Percentiles rank a stretch among this genome's conserved stretches.
Evolutionary conservation across 23 tunicate species (phyloP).

Genomic region (Halocynthia aurantium): DNA sequence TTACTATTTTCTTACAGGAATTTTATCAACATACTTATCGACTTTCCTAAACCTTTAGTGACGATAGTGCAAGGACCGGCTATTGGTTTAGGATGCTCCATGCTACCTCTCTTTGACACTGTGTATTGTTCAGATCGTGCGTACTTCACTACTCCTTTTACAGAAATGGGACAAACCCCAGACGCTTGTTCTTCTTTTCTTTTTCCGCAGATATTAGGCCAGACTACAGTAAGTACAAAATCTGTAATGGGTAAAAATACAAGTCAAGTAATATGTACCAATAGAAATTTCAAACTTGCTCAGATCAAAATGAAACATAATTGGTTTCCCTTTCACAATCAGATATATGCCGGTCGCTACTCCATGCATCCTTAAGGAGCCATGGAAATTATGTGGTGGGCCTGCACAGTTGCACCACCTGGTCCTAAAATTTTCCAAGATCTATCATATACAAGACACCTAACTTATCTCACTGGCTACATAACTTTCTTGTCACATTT

Average conservation of each 20-base stretch:
- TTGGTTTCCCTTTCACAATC: no score
- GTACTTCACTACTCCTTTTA: slow-evolving; percentile 63
- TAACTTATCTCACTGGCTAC: neutral
- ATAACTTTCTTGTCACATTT: neutral
- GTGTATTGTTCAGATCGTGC: slow-evolving; percentile 83
- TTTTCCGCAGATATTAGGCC: slow-evolving; percentile 75
- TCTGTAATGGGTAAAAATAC: no score
- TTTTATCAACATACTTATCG: slow-evolving; percentile 68
- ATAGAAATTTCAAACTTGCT: no score
- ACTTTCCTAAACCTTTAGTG: slow-evolving; percentile 55
- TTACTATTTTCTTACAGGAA: slow-evolving; percentile 27
- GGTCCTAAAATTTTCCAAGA: no score
- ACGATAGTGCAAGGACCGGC: slow-evolving; percentile 79
- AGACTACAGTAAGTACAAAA: slow-evolving; percentile 16
- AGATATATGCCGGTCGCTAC: no score
- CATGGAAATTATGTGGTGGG: no score
- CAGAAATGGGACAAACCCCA: slow-evolving; percentile 63
- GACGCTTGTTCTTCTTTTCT: slow-evolving; percentile 68
- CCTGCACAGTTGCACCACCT: no score
- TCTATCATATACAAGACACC: no score
- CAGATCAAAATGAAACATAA: no score
- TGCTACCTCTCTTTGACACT: slow-evolving; percentile 72
- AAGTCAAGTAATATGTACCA: no score
- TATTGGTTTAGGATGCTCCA: slow-evolving; percentile 64
- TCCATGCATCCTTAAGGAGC: no score